phyloP scores from a whole-genome alignment of 2,888 invertebrate genomes.

The Rhagium mordax region DNA sequence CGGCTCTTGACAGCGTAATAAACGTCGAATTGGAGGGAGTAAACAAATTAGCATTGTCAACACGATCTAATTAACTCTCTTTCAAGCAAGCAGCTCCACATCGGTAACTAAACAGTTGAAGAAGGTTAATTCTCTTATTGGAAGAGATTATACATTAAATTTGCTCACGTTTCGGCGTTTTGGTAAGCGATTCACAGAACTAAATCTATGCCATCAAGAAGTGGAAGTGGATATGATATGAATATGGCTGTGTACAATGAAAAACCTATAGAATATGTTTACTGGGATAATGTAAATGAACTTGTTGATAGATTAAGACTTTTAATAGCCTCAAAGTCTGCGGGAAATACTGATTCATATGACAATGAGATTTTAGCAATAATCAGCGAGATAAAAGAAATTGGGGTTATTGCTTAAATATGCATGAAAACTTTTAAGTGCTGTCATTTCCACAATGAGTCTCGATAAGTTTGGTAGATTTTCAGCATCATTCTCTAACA shows the following conservation, averaged over 20 bases:
- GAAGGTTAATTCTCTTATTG: background rate
- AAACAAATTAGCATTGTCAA: constrained; percentile 18
- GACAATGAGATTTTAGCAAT: background rate
- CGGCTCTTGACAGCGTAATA: background rate
- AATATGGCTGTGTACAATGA: background rate
- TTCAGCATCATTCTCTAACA: background rate
- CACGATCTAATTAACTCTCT: constrained; percentile 1
- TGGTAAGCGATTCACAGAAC: too few species aligned
- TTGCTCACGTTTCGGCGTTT: background rate
- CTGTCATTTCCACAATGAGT: background rate
- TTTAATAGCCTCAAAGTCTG: too few species aligned
- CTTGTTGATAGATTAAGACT: too few species aligned
- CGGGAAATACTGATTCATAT: too few species aligned
- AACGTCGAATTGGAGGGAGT: background rate
- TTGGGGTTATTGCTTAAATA: background rate
- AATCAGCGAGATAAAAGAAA: background rate
- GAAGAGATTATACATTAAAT: background rate
- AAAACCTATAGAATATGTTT: too few species aligned
- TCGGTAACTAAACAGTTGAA: background rate
- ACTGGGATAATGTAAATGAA: too few species aligned
- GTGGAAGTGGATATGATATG: background rate
- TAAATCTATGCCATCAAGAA: too few species aligned
- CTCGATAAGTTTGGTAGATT: background rate
- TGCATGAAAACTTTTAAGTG: too few species aligned
- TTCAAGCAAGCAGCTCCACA: background rate